Base-by-base conservation (phyloP, 2,888 invertebrate species). In the Periphyllus acericola region DNA sequence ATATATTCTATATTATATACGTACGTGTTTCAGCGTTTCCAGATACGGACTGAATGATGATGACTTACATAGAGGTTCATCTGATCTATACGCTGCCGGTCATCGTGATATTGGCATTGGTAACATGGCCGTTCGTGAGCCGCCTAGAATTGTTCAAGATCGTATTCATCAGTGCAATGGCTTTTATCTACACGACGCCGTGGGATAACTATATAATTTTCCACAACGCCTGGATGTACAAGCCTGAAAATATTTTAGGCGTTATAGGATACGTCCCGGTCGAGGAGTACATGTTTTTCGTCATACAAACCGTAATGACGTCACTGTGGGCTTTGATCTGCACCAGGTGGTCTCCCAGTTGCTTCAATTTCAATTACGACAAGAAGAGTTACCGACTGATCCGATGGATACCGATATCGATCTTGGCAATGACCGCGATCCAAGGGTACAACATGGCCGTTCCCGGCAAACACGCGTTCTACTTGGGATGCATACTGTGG, bases 201-300 rank as follows among this genome's bases (percentile, higher is more conserved):
- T 87, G 87, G 87, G 87, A 87, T 32, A 87, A 81, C 3, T 87
- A 75, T 21, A 87, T 87, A 9, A 87, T 87, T n/a, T 87, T 46
- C 40, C 55, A 87, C 60, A 19, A 34, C 25, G 87, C 87, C 17
- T 87, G 87, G 87, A 87, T 34, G 60, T 87, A 81, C 46, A 40
- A 71, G 9, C 74, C 80, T 17, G 66, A 81, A 46, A 81, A 81
- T 5, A 74, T 87, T 60, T 32, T 87, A 8, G 66, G 74, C 3
- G 80, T 81, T 6, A 34, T 87, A 8, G 87, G 87, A 40, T 81
- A 87, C 19, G 81, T 87, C 3, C 87, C 87, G 55, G n/a, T 87
- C 34, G 87, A 87, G 66, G 87, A 87, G 71, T 87, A 87, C 32
- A 75, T 75, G 87, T 87, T 87, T 71, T 87, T 87, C n/a, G 46